Evolutionary conservation across 1,140 invertebrate species (phyloP).

Genomic region (Rhyzopertha dominica): DNA sequence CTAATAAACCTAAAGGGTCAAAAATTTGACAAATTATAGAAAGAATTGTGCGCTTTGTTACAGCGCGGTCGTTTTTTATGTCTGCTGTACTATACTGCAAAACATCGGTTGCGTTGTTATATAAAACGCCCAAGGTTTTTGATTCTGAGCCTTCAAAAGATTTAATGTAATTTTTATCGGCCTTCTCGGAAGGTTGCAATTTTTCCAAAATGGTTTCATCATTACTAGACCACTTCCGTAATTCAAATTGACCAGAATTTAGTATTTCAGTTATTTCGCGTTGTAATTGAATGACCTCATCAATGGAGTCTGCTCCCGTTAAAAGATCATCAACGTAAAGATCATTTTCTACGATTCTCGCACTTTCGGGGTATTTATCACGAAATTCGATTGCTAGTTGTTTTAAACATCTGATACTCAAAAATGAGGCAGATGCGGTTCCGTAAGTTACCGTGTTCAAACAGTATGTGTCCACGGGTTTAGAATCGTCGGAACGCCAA

Average conservation of each 20-base stretch:
- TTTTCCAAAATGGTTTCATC: conserved; percentile 1
- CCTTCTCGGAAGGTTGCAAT: background rate
- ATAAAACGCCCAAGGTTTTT: conserved; percentile 11
- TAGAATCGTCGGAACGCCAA: conserved; percentile 27
- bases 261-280: conserved; percentile 27
- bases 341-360: conserved; percentile 9
- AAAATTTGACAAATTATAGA: conserved; percentile 37
- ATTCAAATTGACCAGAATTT: conserved; percentile 25
- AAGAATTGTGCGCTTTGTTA: conserved; percentile 23
- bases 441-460: conserved; percentile 35
- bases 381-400: conserved; percentile 21
- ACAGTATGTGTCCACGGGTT: conserved; percentile 29
- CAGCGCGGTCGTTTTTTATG: background rate
- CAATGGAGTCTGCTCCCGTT: conserved; percentile 18
- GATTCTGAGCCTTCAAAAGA: conserved; percentile 1
- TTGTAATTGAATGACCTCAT: conserved; percentile 18
- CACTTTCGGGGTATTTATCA: background rate
- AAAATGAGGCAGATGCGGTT: conserved; percentile 26
- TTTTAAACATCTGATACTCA: conserved; percentile 25
- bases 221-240: conserved; percentile 44
- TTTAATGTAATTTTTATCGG: background rate
- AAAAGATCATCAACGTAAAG: conserved; percentile 26
- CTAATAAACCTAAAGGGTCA: conserved; percentile 42
- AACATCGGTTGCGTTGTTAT: conserved; percentile 3
- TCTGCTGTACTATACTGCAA: conserved; percentile 8